A percentile compares a stretch with the other conserved stretches of the same genome.
phyloP scores from a whole-genome alignment of 2,113 vertebrate genomes.

The Nannobrachium achirus region DNA sequence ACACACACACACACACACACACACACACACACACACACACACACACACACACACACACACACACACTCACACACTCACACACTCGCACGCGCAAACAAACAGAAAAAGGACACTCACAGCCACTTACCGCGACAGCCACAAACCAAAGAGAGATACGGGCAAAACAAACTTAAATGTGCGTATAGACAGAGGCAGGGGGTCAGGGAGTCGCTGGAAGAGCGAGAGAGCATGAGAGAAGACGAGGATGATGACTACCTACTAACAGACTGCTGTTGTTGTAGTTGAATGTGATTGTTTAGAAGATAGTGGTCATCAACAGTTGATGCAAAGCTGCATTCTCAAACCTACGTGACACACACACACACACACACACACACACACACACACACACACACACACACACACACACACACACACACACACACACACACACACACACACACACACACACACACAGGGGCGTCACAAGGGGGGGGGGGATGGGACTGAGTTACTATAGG shows the following conservation, averaged over 20 bases:
- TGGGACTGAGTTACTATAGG: too few species aligned
- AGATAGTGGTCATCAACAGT: too few species aligned
- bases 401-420: neutral
- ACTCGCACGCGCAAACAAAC: slow-evolving; percentile 1
- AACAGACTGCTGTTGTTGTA: too few species aligned
- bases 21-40: neutral
- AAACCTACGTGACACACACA: neutral
- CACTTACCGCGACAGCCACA: neutral
- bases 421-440: neutral
- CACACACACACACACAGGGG: too few species aligned
- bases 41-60: too few species aligned
- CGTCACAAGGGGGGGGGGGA: too few species aligned
- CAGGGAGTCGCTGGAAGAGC: neutral
- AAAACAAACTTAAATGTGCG: neutral
- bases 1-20: neutral
- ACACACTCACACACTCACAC: neutral
- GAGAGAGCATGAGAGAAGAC: neutral
- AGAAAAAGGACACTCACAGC: neutral
- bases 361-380: slow-evolving; percentile 4
- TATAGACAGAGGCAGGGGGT: neutral
- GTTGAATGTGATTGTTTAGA: too few species aligned
- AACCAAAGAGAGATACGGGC: neutral
- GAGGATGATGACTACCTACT: too few species aligned
- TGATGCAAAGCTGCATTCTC: too few species aligned
- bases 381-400: slow-evolving; percentile 17